Conservation (phyloP, 2,797 vertebrate species). For the Thaleichthys pacificus region DNA sequence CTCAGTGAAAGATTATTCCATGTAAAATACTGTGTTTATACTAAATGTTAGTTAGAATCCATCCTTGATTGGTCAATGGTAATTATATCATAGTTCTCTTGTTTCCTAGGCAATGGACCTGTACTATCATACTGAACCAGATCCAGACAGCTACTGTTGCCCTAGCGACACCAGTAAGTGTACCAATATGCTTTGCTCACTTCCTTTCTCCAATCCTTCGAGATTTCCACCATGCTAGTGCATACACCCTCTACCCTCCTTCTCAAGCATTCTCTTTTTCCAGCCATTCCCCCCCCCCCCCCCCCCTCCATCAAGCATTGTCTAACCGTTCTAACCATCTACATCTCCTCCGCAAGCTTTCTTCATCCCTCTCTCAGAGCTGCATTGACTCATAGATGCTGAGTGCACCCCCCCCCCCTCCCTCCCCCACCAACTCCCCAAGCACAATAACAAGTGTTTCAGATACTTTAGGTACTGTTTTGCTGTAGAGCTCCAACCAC, state of each 20-base stretch:
- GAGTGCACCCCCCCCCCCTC: neutral
- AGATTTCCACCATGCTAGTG: no score
- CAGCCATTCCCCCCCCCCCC: no score
- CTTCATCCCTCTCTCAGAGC: no score
- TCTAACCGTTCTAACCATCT: no score
- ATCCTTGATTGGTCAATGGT: neutral
- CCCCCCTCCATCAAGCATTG: neutral
- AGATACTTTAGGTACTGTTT: neutral
- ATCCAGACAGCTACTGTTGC: constrained; percentile 75
- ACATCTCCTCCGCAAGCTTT: no score
- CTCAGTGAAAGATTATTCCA: neutral
- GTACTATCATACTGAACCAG: constrained; percentile 77
- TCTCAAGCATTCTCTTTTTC: no score
- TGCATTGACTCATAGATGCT: no score
- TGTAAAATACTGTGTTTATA: no score
- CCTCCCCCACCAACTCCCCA: neutral
- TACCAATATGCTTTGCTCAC: neutral
- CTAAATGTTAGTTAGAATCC: neutral
- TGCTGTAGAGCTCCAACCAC: neutral
- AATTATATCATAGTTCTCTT: neutral
- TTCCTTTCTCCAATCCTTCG: neutral
- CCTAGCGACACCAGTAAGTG: constrained; percentile 54
- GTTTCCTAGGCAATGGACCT: constrained; percentile 76
- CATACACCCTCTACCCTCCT: no score
- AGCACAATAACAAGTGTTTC: neutral